Percentiles rank a stretch among this genome's conserved stretches.
Evolutionary conservation across 37 sponge, comb jelly and placozoan genomes (phyloP).

Genomic region (Beroe forskalii): DNA sequence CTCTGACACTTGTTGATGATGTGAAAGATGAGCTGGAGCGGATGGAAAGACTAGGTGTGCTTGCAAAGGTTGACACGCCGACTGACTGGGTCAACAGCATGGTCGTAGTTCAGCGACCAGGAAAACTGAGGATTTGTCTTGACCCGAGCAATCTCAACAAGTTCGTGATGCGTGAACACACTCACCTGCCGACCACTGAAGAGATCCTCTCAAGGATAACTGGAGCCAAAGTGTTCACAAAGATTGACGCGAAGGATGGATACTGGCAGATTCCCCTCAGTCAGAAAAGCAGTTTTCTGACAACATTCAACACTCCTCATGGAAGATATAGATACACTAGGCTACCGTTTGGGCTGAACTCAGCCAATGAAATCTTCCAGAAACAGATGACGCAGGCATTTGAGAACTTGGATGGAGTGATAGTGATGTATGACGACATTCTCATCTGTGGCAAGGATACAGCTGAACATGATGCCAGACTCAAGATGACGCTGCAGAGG

Average conservation of each 20-base stretch:
- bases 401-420: slow-evolving; percentile 32
- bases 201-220: slow-evolving; percentile 68
- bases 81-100: slow-evolving; percentile 71
- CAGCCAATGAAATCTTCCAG: slow-evolving; percentile 76
- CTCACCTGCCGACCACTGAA: slow-evolving; percentile 72
- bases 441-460: slow-evolving; percentile 1
- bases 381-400: slow-evolving; percentile 68
- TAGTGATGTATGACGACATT: slow-evolving; percentile 67
- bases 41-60: slow-evolving; percentile 67
- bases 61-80: slow-evolving; percentile 64
- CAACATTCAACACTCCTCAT: slow-evolving; percentile 72
- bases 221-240: slow-evolving; percentile 69
- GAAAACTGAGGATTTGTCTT: slow-evolving; percentile 68
- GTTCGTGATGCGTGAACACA: slow-evolving; percentile 70
- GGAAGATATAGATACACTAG: slow-evolving; percentile 70
- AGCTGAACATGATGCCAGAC: slow-evolving; percentile 54
- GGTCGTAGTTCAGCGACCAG: slow-evolving; percentile 62
- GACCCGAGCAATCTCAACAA: slow-evolving; percentile 73
- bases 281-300: slow-evolving; percentile 66
- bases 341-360: no score
- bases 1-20: slow-evolving; percentile 67
- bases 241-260: slow-evolving; percentile 70
- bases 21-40: slow-evolving; percentile 69
- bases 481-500: neutral
- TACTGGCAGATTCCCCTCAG: slow-evolving; percentile 69